phyloP scores from a whole-genome alignment of 35 echinoderm and acorn worm genomes.

The Apostichopus californicus region DNA sequence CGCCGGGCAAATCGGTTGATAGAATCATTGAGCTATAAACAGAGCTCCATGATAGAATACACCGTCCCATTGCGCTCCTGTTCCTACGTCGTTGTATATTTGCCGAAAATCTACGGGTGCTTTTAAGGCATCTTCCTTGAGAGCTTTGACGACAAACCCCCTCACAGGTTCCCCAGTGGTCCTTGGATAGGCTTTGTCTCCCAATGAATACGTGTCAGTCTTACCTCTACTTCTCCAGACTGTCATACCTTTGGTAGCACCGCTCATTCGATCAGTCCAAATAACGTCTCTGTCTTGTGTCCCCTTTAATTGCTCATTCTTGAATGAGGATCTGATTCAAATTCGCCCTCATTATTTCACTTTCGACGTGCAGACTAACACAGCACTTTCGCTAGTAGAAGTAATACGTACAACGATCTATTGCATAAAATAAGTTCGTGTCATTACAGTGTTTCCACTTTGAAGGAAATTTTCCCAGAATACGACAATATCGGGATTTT shows the following conservation, averaged over 20 bases:
- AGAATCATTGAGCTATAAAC: background rate
- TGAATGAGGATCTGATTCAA: too few species aligned
- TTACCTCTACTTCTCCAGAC: constrained; percentile 2
- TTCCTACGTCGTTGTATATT: background rate
- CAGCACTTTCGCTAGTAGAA: too few species aligned
- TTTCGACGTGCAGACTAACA: background rate
- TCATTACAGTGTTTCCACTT: too few species aligned
- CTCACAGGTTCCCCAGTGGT: background rate
- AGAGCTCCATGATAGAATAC: background rate
- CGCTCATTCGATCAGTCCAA: constrained; percentile 28
- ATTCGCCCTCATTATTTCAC: too few species aligned
- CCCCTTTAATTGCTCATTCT: too few species aligned
- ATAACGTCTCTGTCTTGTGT: background rate
- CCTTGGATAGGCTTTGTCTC: background rate
- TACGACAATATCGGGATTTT: too few species aligned
- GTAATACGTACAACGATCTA: too few species aligned
- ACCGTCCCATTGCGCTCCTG: background rate
- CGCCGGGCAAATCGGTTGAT: background rate
- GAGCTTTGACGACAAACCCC: constrained; percentile 4
- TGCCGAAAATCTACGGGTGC: background rate
- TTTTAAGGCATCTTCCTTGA: background rate
- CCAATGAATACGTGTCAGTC: background rate
- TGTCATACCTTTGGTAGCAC: background rate
- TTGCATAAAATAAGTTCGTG: too few species aligned
- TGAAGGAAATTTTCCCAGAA: too few species aligned